A percentile compares a stretch with the other conserved stretches of the same genome.
Evolutionary conservation across 2,797 vertebrate genomes (phyloP).

Genomic region (Telmatherina bonti): DNA sequence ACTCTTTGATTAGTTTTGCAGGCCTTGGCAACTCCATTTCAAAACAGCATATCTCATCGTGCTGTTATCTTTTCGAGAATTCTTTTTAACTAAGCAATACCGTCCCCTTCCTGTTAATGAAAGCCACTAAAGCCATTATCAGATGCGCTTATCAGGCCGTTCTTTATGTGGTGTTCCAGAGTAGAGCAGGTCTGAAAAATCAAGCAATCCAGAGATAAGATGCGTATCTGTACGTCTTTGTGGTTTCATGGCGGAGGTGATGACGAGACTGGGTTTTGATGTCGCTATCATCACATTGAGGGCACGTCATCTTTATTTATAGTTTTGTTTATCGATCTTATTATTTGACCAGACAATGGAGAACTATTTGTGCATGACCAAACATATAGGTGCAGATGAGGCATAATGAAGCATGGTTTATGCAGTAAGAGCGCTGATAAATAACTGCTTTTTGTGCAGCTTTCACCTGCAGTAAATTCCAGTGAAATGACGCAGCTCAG

Average conservation of each 20-base stretch:
- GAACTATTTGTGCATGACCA: conserved; percentile 14
- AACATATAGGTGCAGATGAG: conserved; percentile 12
- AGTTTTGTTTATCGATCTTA: conserved; percentile 8
- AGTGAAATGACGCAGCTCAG: background rate
- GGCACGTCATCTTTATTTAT: conserved; percentile 28
- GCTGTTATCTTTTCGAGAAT: background rate
- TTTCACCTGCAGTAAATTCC: conserved; percentile 9
- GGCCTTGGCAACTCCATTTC: background rate
- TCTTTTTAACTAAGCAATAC: background rate
- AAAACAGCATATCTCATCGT: background rate
- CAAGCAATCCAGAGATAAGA: conserved; percentile 31
- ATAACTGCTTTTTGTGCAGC: background rate
- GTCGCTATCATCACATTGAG: conserved; percentile 14
- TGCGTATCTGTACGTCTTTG: conserved; percentile 9
- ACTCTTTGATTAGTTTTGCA: background rate
- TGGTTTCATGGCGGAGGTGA: conserved; percentile 16
- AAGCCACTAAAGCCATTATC: conserved; percentile 29
- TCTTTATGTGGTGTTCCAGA: conserved; percentile 24
- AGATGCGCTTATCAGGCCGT: background rate
- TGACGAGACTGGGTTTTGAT: conserved; percentile 8
- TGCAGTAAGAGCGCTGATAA: background rate
- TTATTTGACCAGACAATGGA: conserved; percentile 27
- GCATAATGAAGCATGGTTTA: background rate
- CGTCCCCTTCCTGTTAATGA: conserved; percentile 22
- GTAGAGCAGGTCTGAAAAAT: conserved; percentile 18